Percentiles rank a stretch among this genome's conserved stretches.
Conservation (phyloP, 2,113 vertebrate genomes). For the Notechis scutatus region DNA sequence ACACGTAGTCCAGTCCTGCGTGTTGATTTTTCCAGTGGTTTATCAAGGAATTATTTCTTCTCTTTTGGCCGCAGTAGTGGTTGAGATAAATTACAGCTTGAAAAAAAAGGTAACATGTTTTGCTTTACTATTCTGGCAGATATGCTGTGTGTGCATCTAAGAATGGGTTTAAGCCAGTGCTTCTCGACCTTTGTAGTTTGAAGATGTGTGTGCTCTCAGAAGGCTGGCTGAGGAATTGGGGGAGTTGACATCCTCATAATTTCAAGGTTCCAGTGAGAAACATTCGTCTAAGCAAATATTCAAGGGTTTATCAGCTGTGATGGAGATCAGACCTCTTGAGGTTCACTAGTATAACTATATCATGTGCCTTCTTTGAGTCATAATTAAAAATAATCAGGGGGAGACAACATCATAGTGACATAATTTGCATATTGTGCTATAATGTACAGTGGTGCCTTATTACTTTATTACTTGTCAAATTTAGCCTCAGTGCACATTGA, state of each 20-base stretch:
- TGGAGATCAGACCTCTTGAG: not conserved
- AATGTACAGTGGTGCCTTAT: not conserved
- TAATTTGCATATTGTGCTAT: not conserved
- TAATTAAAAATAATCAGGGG: not conserved
- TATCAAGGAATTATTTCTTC: slow-evolving; percentile 79
- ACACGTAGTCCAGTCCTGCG: slow-evolving; percentile 69
- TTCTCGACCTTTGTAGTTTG: not conserved
- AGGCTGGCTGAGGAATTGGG: not conserved
- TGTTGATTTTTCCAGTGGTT: slow-evolving; percentile 52
- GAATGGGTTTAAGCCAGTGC: not conserved
- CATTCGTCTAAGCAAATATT: not conserved
- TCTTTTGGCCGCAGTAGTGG: slow-evolving; percentile 78
- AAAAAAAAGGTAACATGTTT: slow-evolving; percentile 79
- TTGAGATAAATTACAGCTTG: slow-evolving; percentile 77
- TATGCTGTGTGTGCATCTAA: not conserved
- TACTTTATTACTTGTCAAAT: not conserved
- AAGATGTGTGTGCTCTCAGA: not conserved
- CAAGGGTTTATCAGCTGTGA: not conserved
- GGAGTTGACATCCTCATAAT: not conserved
- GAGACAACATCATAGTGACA: not conserved
- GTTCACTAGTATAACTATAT: not conserved
- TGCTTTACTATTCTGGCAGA: not conserved
- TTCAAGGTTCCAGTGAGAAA: not conserved
- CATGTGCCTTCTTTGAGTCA: not conserved
- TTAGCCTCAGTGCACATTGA: not conserved